Conservation (phyloP, 2,888 invertebrate genomes). For the Periphyllus acericola region DNA sequence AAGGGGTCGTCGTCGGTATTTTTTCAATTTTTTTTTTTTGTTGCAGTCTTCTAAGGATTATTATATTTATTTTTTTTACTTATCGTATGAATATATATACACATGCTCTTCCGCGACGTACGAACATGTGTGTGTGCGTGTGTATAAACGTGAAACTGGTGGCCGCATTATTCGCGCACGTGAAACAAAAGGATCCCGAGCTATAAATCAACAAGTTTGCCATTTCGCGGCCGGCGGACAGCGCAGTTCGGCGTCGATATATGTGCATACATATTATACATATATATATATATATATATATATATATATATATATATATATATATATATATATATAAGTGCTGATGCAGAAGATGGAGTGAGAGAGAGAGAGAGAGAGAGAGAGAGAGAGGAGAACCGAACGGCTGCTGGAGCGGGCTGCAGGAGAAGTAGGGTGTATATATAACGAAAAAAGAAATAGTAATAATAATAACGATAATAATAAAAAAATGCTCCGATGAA, state of each 20-base stretch:
- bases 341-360: not conserved
- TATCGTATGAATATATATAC: not conserved
- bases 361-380: not conserved
- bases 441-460: conserved; percentile 30
- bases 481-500: conserved; percentile 35
- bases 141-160: conserved; percentile 42
- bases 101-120: not conserved
- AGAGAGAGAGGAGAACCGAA: not conserved
- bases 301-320: too few relatives aligned
- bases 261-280: not conserved
- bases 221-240: conserved; percentile 29
- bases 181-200: conserved; percentile 52
- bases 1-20: conserved; percentile 60
- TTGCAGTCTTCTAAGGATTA: conserved; percentile 26
- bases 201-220: conserved; percentile 56
- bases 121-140: not conserved
- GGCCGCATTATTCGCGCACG: conserved; percentile 49
- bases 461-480: conserved; percentile 26
- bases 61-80: conserved; percentile 3
- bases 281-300: too few relatives aligned
- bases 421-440: not conserved
- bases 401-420: not conserved
- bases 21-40: not conserved
- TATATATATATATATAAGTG: too few relatives aligned
- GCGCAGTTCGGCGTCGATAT: not conserved